Evolutionary conservation across 23 tunicate genomes (phyloP).

Genomic region (Diplosoma virens): DNA sequence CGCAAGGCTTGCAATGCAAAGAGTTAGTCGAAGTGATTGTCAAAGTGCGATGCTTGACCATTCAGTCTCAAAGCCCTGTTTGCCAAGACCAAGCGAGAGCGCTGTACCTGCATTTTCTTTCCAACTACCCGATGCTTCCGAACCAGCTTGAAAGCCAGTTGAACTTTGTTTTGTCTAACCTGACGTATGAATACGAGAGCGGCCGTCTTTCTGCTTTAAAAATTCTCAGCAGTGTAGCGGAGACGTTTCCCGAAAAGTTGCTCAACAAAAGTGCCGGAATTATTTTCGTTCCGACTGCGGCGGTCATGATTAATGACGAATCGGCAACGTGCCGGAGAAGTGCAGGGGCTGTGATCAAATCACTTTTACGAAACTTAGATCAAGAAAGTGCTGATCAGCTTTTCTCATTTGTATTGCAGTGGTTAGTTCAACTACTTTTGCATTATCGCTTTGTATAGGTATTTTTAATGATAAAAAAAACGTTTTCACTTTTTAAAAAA

Average conservation of each 20-base stretch:
- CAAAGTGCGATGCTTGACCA: slow-evolving; percentile 57
- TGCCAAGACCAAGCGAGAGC: slow-evolving; percentile 51
- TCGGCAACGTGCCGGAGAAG: slow-evolving; percentile 57
- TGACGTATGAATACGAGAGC: slow-evolving; percentile 67
- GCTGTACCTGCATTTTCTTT: slow-evolving; percentile 55
- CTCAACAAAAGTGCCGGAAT: slow-evolving; percentile 25
- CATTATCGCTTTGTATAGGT: too few species aligned
- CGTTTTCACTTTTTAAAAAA: too few species aligned
- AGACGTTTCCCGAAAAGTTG: slow-evolving; percentile 31
- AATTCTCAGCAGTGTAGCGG: slow-evolving; percentile 43
- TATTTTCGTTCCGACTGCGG: slow-evolving; percentile 63
- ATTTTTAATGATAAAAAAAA: too few species aligned
- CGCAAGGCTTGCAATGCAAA: slow-evolving; percentile 50
- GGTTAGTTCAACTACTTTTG: slow-evolving; percentile 80
- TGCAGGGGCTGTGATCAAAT: slow-evolving; percentile 51
- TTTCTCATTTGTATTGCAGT: slow-evolving; percentile 46
- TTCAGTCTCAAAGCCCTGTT: slow-evolving; percentile 52
- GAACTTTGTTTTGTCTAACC: slow-evolving; percentile 61
- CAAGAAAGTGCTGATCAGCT: slow-evolving; percentile 41
- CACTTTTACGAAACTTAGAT: slow-evolving; percentile 35
- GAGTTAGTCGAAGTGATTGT: slow-evolving; percentile 44
- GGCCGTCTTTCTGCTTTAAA: slow-evolving; percentile 73
- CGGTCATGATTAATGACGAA: slow-evolving; percentile 67
- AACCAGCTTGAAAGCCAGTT: slow-evolving; percentile 33
- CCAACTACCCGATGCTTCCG: slow-evolving; percentile 51